Evolutionary conservation across 2,797 vertebrate species (phyloP).

Genomic region (Cichlasoma orientale): DNA sequence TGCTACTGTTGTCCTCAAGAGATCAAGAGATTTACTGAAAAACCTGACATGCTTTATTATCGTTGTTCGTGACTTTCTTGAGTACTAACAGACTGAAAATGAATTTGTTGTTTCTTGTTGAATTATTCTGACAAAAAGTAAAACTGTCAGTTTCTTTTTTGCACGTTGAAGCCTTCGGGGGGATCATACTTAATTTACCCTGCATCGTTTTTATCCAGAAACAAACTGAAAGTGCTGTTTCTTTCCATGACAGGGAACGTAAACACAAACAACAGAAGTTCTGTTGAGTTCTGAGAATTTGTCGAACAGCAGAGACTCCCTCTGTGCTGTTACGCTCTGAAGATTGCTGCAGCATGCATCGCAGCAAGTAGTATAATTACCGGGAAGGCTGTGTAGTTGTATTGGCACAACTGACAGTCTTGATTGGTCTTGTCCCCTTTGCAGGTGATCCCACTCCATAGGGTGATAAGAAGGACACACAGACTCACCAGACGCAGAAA

Average conservation of each 20-base stretch:
- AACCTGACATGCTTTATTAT: neutral
- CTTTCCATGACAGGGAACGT: neutral
- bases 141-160: neutral
- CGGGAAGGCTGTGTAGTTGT: constrained; percentile 75
- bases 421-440: rapidly evolving
- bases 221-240: neutral
- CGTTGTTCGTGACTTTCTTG: neutral
- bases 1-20: neutral
- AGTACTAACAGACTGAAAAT: neutral
- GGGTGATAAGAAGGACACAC: constrained; percentile 79
- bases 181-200: neutral
- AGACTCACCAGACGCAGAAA: constrained; percentile 86
- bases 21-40: neutral
- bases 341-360: neutral
- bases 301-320: neutral
- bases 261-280: constrained; percentile 7
- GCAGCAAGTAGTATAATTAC: constrained; percentile 64
- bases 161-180: neutral
- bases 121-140: neutral
- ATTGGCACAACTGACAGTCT: constrained; percentile 75
- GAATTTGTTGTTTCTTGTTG: neutral
- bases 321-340: neutral
- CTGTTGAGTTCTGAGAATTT: neutral
- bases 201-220: constrained; percentile 1
- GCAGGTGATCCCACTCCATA: constrained; percentile 89